These are phyloP conservation scores for Caenorhabditis panamensis DNA, from an alignment of 2,888 invertebrate genomes.

Conservation along the genomic window DNA sequence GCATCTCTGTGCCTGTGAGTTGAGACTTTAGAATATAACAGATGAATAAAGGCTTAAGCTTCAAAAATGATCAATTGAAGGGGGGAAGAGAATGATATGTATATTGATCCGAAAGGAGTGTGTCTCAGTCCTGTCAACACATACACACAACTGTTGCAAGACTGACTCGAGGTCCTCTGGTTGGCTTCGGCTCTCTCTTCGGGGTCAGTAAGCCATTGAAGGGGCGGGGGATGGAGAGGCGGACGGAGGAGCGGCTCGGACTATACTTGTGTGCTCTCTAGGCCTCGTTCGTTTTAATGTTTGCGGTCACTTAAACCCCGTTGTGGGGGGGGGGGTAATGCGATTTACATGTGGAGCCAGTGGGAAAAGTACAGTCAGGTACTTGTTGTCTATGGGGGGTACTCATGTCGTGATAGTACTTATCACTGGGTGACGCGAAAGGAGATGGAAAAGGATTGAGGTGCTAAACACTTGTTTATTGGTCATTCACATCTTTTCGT, in stretches of 20 bases:
- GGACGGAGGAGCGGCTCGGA: not conserved
- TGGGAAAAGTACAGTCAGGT: not conserved
- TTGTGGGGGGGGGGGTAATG: constrained; percentile 30
- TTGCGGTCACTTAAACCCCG: constrained; percentile 16
- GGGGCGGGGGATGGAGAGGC: not conserved
- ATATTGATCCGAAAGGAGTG: too few relatives aligned
- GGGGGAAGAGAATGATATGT: too few relatives aligned
- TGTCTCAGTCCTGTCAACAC: too few relatives aligned
- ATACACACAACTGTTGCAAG: too few relatives aligned
- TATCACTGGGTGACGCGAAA: not conserved
- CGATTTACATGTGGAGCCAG: constrained; percentile 52
- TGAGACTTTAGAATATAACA: too few relatives aligned
- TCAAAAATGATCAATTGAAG: too few relatives aligned
- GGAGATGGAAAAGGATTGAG: not conserved
- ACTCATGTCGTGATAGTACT: constrained; percentile 31
- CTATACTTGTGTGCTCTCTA: not conserved
- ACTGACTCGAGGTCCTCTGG: too few relatives aligned
- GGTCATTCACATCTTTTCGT: too few relatives aligned
- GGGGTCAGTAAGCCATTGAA: too few relatives aligned
- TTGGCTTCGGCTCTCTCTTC: too few relatives aligned
- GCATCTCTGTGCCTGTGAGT: constrained; percentile 31
- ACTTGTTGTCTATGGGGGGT: not conserved
- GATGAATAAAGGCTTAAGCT: too few relatives aligned
- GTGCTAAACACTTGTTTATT: not conserved
- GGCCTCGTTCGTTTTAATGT: not conserved